These are phyloP conservation scores for Drosophila eohydei DNA, from an alignment of 2,888 invertebrate genomes.

Conservation along the genomic window DNA sequence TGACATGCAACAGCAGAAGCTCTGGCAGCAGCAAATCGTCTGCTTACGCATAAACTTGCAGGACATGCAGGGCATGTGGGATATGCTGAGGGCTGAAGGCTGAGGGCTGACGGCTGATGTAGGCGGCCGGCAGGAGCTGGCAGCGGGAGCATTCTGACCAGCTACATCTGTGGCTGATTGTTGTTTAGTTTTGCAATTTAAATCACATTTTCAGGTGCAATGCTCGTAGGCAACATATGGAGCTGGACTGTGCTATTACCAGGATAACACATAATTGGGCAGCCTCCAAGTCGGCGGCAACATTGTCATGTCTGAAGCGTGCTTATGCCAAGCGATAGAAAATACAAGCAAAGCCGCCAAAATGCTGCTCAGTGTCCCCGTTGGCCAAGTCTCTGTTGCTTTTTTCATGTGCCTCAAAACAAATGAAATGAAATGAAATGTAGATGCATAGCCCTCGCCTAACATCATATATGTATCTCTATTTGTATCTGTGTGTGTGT, in stretches of 20 bases:
- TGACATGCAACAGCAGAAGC: constrained; percentile 56
- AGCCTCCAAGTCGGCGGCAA: constrained; percentile 41
- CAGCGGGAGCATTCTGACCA: constrained; percentile 22
- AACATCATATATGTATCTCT: constrained; percentile 20
- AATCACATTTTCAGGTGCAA: constrained; percentile 72
- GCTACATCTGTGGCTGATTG: constrained; percentile 56
- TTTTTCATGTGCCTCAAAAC: constrained; percentile 35
- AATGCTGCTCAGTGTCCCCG: constrained; percentile 17
- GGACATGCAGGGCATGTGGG: constrained; percentile 22
- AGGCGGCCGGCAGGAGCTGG: background rate
- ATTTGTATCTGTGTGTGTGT: constrained; percentile 42
- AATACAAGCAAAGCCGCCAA: constrained; percentile 30
- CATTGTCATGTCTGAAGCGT: constrained; percentile 17
- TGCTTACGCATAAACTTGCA: constrained; percentile 59
- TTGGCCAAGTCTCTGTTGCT: constrained; percentile 29
- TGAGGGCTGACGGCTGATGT: background rate
- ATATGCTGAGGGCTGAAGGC: background rate
- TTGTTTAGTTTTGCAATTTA: constrained; percentile 80
- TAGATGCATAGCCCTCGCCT: constrained; percentile 67
- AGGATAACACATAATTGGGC: constrained; percentile 48
- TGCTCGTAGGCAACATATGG: constrained; percentile 35
- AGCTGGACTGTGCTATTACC: constrained; percentile 6
- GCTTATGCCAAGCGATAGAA: constrained; percentile 32
- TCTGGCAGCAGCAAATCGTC: constrained; percentile 52
- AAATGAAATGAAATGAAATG: constrained; percentile 77